phyloP scores from a whole-genome alignment of 1,140 invertebrate genomes.

The Drosophila aff. region DNA sequence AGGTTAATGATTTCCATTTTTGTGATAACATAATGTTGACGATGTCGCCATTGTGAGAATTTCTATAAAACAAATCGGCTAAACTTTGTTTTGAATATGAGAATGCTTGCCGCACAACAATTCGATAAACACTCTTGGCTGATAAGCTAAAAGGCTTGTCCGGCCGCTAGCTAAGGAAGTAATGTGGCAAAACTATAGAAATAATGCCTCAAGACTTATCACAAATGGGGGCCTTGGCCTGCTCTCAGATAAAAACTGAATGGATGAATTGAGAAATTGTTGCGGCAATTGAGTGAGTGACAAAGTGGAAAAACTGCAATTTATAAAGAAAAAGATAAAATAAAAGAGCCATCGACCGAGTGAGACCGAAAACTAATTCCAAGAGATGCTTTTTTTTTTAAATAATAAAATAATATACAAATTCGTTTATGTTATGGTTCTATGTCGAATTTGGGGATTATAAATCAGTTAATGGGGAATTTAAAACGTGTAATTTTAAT shows the following conservation, averaged over 20 bases:
- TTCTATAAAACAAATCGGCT: not conserved
- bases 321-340: constrained; percentile 4
- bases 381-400: not conserved
- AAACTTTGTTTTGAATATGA: constrained; percentile 4
- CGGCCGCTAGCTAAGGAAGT: constrained; percentile 19
- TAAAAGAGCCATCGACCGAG: not conserved
- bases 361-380: not conserved
- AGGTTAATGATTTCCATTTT: not conserved
- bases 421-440: not conserved
- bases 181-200: constrained; percentile 16
- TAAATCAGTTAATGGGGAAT: too few species aligned
- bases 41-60: not conserved
- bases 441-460: not conserved
- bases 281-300: constrained; percentile 19
- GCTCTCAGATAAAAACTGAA: constrained; percentile 30
- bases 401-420: not conserved
- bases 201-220: constrained; percentile 25
- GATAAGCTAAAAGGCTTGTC: constrained; percentile 6
- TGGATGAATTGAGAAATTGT: constrained; percentile 30
- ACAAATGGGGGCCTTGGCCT: constrained; percentile 25
- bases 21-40: not conserved
- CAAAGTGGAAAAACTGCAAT: constrained; percentile 13
- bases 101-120: not conserved
- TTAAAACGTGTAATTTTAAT: not conserved
- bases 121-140: constrained; percentile 4